Evolutionary conservation across 2,888 invertebrate species (phyloP), one percentile per base, ranked within the genome.

Genomic region (Drosophila cognata): DNA sequence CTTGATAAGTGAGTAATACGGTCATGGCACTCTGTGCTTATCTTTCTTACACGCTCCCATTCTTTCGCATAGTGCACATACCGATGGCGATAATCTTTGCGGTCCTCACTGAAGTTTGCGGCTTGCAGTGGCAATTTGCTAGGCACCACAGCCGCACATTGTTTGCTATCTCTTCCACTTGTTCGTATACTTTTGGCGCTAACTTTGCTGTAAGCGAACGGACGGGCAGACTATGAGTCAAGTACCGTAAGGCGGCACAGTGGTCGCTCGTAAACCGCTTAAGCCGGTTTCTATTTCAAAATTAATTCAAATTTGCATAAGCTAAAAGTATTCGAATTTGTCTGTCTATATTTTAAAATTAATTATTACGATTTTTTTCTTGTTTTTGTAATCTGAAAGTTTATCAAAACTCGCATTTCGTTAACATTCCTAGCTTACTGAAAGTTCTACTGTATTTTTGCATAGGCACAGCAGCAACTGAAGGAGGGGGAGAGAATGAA

Each of bases 81-180:
- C 73, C 62, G 72, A 71, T 70, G 61, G 76, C 71, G 87, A 83
- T 84, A 81, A 89, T 89, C 84, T 75, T 75, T 79, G 81, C 62
- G 64, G 78, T 43, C 64, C 55, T 59, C 28, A 41, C 35, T 57
- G 60, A 74, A 79, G 73, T 81, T 87, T 87, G 74, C 74, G 73
- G 88, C 70, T 81, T 76, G 85, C 88, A 81, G 81, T 74, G 88
- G 89, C 79, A 84, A 84, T 87, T 84, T 89, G 75, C 70, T 51
- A 43, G 53, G 50, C 62, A 64, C 77, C 71, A 63, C 71, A 74
- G 68, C 76, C 76, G 80, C 77, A 79, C 82, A 75, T 80, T 80
- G 84, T 89, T 84, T 84, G 89, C 76, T 87, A 84, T 84, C 84
- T 84, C 64, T 64, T 76, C 57, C 70, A 61, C 69, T 75, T 72